Conservation (phyloP, 2,797 vertebrate species). For the Poeciliopsis presidionis region DNA sequence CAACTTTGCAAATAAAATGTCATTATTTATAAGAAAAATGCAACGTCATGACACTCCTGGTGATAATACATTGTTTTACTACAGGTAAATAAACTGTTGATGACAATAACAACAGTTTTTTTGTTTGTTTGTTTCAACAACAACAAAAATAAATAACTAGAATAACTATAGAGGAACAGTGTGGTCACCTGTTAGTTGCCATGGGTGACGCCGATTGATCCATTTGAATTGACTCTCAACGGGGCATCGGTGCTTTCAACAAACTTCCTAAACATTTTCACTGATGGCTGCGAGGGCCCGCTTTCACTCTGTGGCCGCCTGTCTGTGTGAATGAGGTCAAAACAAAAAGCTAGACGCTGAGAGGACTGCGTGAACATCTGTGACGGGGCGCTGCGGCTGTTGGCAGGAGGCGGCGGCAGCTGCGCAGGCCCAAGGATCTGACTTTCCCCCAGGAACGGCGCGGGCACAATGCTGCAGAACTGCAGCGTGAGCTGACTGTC, state of each 20-base stretch:
- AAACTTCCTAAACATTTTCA: not conserved
- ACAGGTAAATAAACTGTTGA: not conserved
- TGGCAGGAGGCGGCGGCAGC: constrained; percentile 67
- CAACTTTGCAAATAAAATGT: no score
- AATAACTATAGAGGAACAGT: not conserved
- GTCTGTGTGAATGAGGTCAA: constrained; percentile 39
- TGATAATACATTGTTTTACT: not conserved
- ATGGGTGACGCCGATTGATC: not conserved
- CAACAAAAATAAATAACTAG: not conserved
- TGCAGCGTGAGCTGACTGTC: constrained; percentile 67
- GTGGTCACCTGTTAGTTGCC: not conserved
- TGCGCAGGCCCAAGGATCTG: constrained; percentile 67
- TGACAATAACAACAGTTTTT: not conserved
- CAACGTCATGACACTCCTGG: not conserved
- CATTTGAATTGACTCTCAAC: not conserved
- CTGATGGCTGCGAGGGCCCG: not conserved
- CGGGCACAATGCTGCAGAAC: constrained; percentile 60
- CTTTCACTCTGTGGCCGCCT: not conserved
- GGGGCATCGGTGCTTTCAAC: not conserved
- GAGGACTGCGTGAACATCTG: constrained; percentile 74
- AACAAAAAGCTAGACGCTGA: constrained; percentile 39
- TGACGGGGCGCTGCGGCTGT: constrained; percentile 59
- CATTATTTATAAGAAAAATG: no score
- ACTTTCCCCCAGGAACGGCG: constrained; percentile 50
- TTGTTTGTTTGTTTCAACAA: no score